A percentile compares a stretch with the other conserved stretches of the same genome.
Evolutionary conservation across 2,113 vertebrate species (phyloP).

Genomic region (Aptenodytes patagonicus): DNA sequence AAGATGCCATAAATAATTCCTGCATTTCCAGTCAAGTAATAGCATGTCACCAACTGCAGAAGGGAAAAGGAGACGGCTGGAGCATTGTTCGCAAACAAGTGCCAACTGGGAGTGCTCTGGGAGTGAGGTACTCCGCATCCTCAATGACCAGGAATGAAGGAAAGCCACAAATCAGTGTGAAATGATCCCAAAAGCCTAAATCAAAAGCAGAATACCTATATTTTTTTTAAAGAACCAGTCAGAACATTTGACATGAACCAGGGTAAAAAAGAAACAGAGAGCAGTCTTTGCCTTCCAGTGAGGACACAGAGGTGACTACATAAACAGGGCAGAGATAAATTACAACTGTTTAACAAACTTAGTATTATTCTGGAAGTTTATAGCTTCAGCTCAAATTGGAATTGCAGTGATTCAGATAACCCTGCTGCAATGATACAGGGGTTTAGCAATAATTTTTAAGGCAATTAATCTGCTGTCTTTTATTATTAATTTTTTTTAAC

Average conservation of each 20-base stretch:
- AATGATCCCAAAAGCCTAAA: not conserved
- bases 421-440: not conserved
- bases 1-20: not conserved
- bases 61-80: not conserved
- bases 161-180: not conserved
- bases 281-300: not conserved
- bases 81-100: not conserved
- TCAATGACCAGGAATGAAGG: not conserved
- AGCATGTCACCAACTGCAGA: not conserved
- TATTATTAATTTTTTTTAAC: not conserved
- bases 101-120: not conserved
- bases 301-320: not conserved
- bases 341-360: not conserved
- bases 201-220: not conserved
- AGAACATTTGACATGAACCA: not conserved
- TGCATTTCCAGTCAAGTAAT: not conserved
- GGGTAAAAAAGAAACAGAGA: not conserved
- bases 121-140: not conserved
- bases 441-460: not conserved
- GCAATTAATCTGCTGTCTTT: not conserved
- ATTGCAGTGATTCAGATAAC: not conserved
- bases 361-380: not conserved
- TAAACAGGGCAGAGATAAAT: not conserved
- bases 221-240: not conserved
- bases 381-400: not conserved